phyloP scores from a whole-genome alignment of 2,797 vertebrate genomes.

The Silurus aristotelis region DNA sequence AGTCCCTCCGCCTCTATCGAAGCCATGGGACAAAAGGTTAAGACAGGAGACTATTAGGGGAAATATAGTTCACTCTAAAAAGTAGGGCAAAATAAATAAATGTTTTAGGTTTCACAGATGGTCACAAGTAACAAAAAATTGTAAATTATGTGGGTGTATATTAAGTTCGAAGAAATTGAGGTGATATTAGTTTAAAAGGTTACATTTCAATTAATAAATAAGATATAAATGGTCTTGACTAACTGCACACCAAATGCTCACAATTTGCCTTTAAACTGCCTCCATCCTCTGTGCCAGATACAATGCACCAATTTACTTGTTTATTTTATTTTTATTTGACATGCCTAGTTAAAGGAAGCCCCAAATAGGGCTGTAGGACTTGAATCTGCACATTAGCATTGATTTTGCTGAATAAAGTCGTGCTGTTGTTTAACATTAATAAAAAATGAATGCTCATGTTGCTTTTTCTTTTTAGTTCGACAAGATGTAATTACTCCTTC shows the following conservation, averaged over 20 bases:
- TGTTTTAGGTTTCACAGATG: background rate
- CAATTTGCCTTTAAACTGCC: background rate
- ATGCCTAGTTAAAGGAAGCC: background rate
- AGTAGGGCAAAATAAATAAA: background rate
- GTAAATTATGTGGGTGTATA: background rate
- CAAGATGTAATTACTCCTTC: background rate
- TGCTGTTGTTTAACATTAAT: background rate
- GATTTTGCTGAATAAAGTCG: background rate
- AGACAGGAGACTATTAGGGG: background rate
- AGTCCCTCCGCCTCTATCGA: slow-evolving; percentile 83
- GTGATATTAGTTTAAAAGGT: background rate
- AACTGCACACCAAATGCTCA: too few species aligned
- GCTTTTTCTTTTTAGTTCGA: background rate
- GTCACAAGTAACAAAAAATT: background rate
- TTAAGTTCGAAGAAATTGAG: background rate
- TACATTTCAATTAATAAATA: background rate
- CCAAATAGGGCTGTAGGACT: background rate
- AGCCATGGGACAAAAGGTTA: slow-evolving; percentile 1
- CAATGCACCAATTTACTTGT: background rate
- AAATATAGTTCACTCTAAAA: background rate
- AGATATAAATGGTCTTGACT: background rate
- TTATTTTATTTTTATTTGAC: too few species aligned
- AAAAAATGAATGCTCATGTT: background rate
- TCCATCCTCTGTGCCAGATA: slow-evolving; percentile 1
- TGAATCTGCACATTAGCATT: background rate